Evolutionary conservation across 2,888 invertebrate species (phyloP).

Genomic region (Imbricaverruca yamaguchii): DNA sequence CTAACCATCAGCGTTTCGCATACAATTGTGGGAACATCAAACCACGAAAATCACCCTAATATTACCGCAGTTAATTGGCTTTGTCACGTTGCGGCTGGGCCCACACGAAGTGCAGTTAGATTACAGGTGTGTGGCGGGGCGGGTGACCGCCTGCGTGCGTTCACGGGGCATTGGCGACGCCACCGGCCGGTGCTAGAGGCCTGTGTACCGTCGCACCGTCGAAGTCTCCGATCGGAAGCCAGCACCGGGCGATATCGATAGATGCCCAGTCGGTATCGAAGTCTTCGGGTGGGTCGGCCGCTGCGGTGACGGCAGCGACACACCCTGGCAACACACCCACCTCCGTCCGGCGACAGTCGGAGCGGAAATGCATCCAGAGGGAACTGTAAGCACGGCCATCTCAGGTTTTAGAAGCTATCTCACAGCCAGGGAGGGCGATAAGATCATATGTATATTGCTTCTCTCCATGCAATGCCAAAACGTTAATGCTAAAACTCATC

Average conservation of each 20-base stretch:
- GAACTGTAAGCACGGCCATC: too few relatives aligned
- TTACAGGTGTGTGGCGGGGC: background rate
- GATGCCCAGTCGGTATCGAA: slow-evolving; percentile 12
- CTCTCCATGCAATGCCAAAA: too few relatives aligned
- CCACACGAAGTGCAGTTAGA: background rate
- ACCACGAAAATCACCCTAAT: background rate
- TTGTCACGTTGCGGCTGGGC: slow-evolving; percentile 5
- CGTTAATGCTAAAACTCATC: too few relatives aligned
- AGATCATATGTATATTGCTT: too few relatives aligned
- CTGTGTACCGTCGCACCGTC: background rate
- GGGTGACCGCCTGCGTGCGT: background rate
- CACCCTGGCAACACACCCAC: too few relatives aligned
- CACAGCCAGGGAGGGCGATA: too few relatives aligned
- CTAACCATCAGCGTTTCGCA: background rate
- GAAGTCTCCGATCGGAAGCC: slow-evolving; percentile 16
- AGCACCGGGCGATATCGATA: background rate
- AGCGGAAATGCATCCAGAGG: too few relatives aligned
- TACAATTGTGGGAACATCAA: slow-evolving; percentile 6
- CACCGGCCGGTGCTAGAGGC: background rate
- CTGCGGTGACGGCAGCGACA: too few relatives aligned
- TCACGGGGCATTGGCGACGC: background rate
- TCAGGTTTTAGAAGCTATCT: too few relatives aligned
- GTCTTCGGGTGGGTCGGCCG: background rate
- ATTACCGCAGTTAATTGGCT: slow-evolving; percentile 12
- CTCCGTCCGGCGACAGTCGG: too few relatives aligned